Evolutionary conservation across 1,140 invertebrate species (phyloP).

Genomic region (Bombus balteatus): DNA sequence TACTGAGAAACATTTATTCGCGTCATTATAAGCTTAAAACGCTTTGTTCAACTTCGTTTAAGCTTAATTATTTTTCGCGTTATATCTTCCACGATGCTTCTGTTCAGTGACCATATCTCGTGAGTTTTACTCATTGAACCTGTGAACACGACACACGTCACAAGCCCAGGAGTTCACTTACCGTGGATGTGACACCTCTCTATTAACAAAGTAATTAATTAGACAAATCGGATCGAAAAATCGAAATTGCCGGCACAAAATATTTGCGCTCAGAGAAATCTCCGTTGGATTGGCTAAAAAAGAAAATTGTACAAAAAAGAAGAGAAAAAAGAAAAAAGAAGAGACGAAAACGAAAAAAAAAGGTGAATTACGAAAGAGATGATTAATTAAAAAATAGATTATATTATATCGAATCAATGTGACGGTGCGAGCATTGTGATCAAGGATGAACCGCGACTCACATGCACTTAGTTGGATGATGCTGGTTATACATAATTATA

Average conservation of each 20-base stretch:
- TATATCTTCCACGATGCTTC: constrained; percentile 74
- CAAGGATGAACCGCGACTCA: constrained; percentile 48
- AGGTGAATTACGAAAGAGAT: background rate
- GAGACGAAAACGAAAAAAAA: background rate
- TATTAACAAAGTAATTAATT: background rate
- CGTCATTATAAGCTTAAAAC: constrained; percentile 7
- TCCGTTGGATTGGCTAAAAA: constrained; percentile 62
- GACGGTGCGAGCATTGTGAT: constrained; percentile 59
- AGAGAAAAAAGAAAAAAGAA: background rate
- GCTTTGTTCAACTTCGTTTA: constrained; percentile 1
- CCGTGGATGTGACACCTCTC: constrained; percentile 14
- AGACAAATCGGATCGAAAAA: background rate
- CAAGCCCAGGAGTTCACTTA: constrained; percentile 18
- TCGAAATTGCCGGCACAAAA: constrained; percentile 46
- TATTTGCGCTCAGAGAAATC: constrained; percentile 46
- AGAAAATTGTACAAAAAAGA: constrained; percentile 35
- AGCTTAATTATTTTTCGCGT: constrained; percentile 38
- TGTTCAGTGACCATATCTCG: background rate
- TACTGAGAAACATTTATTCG: constrained; percentile 19
- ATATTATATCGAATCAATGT: constrained; percentile 39
- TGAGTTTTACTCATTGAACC: background rate
- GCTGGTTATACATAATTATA: constrained; percentile 23
- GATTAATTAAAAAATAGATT: constrained; percentile 49
- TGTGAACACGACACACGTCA: background rate
- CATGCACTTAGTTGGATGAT: background rate